A percentile compares a stretch with the other conserved stretches of the same genome.
Evolutionary conservation across 2,888 invertebrate genomes (phyloP).

Genomic region (Romanomermis culicivorax): DNA sequence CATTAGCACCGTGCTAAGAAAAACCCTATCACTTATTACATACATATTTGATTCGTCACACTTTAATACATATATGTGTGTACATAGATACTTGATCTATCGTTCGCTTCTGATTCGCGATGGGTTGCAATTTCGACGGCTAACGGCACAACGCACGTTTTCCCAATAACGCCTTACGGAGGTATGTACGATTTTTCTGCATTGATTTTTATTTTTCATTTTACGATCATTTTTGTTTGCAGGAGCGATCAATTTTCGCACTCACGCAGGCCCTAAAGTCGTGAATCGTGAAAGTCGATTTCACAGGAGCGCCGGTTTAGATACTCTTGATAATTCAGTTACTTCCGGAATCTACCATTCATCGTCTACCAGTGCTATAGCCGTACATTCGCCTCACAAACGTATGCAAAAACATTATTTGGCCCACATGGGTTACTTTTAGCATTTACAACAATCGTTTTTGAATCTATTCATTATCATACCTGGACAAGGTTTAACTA

Average conservation of each 20-base stretch:
- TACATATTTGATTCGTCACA: too few species aligned
- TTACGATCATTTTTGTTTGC: slow-evolving; percentile 5
- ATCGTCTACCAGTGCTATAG: too few species aligned
- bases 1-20: too few species aligned
- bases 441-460: too few species aligned
- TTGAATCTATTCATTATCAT: too few species aligned
- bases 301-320: slow-evolving; percentile 78
- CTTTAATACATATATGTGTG: slow-evolving; percentile 4
- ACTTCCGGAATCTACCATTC: too few species aligned
- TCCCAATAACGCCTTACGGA: slow-evolving; percentile 73
- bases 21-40: too few species aligned
- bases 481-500: too few species aligned
- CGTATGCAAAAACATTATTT: too few species aligned
- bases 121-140: slow-evolving; percentile 91
- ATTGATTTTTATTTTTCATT: background rate
- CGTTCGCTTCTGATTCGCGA: slow-evolving; percentile 68
- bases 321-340: slow-evolving; percentile 29
- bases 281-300: slow-evolving; percentile 56
- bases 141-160: slow-evolving; percentile 81
- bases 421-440: too few species aligned
- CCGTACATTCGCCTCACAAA: too few species aligned
- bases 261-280: slow-evolving; percentile 76
- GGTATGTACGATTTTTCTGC: slow-evolving; percentile 11
- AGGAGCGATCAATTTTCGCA: slow-evolving; percentile 62
- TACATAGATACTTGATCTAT: slow-evolving; percentile 49